Conservation (phyloP, 2,888 invertebrate species). For the Penaeus monodon region DNA sequence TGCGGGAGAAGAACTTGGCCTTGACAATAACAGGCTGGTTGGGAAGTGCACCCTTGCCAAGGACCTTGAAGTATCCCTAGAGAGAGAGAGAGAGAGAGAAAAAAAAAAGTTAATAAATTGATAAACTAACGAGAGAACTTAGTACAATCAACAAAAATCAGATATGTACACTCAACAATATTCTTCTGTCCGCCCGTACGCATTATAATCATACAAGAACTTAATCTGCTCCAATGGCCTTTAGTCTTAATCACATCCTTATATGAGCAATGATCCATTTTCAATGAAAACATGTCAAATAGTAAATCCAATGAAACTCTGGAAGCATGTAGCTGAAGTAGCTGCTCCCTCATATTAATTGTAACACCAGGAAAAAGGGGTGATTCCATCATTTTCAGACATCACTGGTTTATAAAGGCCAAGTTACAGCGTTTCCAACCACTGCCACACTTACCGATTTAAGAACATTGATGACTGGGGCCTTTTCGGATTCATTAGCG, state of each 20-base stretch:
- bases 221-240: not conserved
- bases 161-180: conserved; percentile 37
- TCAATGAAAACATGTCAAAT: no score
- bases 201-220: conserved; percentile 22
- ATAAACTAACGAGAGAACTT: no score
- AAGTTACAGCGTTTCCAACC: not conserved
- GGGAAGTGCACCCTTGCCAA: conserved; percentile 97
- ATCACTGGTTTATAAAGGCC: conserved; percentile 60
- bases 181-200: conserved; percentile 48
- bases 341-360: no score
- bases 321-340: no score
- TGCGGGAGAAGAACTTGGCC: conserved; percentile 98
- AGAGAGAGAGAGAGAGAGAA: conserved; percentile 74
- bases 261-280: no score
- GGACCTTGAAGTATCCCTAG: conserved; percentile 92
- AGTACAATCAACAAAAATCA: not conserved
- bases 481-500: conserved; percentile 83
- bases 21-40: conserved; percentile 98
- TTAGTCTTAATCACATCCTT: conserved; percentile 67
- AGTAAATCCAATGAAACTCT: no score
- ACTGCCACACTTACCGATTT: conserved; percentile 84
- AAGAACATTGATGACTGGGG: conserved; percentile 96
- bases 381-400: no score
- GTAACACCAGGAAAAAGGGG: no score
- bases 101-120: not conserved